Base-by-base conservation (phyloP, 1,140 invertebrate species). In the Dysdera silvatica region DNA sequence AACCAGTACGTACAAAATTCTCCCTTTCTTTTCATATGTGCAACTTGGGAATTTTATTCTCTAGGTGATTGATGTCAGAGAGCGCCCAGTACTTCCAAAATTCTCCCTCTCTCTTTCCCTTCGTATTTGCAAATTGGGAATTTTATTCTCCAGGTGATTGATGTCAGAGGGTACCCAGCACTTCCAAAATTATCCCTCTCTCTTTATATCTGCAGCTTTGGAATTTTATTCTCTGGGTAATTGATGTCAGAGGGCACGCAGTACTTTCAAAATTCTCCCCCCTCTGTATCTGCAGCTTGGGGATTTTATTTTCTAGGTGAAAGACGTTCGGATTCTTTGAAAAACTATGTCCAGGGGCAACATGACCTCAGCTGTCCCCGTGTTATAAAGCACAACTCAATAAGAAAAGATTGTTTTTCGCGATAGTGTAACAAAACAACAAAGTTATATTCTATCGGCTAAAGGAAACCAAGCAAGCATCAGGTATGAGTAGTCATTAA, bases 21-120 rank as follows among this genome's bases (percentile, higher is more conserved):
- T 45, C 8, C 35, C 8, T 41, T 20, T 32, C 58, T 49, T 61
- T 61, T 61, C 16, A n/a, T n/a, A n/a, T n/a, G n/a, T n/a, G n/a
- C n/a, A n/a, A n/a, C n/a, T n/a, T n/a, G n/a, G n/a, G n/a, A n/a
- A n/a, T n/a, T n/a, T n/a, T n/a, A n/a, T n/a, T n/a, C n/a, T n/a
- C n/a, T n/a, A n/a, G n/a, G 18, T 16, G 12, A 2, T 4, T 40
- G 35, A 37, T 37, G 8, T n/a, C 35, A 10, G n/a, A 23, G 43
- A 18, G 20, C 14, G 23, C 24, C 1, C 18, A 45, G 24, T n/a
- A n/a, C n/a, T n/a, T 10, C 1, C 18, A 18, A 18, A 20, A 1
- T 45, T 45, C 43, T 45, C 8, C 35, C 8, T 41, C 23, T 32
- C 58, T 49, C 53, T 61, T n/a, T 61, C 16, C 26, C n/a, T 40